A percentile compares a stretch with the other conserved stretches of the same genome.
Evolutionary conservation across 1,140 invertebrate species (phyloP).

Genomic region (Orchestia grillus): DNA sequence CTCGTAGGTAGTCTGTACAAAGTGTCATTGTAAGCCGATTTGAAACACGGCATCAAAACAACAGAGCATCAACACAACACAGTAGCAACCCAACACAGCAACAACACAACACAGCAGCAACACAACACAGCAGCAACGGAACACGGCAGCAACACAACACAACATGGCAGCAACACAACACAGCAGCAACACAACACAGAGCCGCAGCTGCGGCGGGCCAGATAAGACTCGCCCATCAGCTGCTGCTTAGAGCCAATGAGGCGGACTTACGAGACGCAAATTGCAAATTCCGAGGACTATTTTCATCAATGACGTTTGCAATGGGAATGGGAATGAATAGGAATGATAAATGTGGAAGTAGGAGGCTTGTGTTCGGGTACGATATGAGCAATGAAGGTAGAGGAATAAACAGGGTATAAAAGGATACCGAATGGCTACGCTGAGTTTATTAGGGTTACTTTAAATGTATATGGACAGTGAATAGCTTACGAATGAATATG

Average conservation of each 20-base stretch:
- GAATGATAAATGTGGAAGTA: background rate
- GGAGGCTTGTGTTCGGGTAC: background rate
- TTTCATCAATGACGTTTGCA: conserved; percentile 39
- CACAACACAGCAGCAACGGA: background rate
- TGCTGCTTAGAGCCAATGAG: conserved; percentile 1
- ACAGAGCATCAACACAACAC: background rate
- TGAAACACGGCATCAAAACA: no score
- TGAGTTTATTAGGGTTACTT: background rate
- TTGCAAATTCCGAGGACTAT: conserved; percentile 18
- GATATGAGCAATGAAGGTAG: background rate
- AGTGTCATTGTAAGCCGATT: no score
- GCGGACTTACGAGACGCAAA: conserved; percentile 3
- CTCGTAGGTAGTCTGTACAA: no score
- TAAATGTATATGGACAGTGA: background rate
- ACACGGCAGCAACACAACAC: background rate
- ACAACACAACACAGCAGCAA: background rate
- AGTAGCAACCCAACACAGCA: background rate
- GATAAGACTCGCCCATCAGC: background rate
- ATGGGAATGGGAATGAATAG: conserved; percentile 5
- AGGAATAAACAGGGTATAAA: background rate
- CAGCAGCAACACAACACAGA: background rate
- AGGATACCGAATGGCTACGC: background rate
- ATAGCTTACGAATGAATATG: no score
- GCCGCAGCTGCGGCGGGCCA: background rate
- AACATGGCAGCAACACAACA: background rate